Evolutionary conservation across 2,888 invertebrate species (phyloP).

Genomic region (Trichopoda pennipes): DNA sequence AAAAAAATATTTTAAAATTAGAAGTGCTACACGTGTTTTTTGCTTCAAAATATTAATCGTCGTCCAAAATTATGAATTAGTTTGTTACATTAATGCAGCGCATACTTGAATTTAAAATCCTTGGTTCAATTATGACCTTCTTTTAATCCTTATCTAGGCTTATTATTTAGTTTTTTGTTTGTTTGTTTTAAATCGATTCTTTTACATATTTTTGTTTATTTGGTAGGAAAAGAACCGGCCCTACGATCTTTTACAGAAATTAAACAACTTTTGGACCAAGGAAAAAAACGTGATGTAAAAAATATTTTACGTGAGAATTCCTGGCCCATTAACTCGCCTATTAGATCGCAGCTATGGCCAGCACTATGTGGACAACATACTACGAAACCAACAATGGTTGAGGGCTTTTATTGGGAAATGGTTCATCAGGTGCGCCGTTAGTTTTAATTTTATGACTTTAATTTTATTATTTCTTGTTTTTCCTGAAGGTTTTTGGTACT

Average conservation of each 20-base stretch:
- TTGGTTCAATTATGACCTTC: not conserved
- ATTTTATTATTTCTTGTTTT: not conserved
- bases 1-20: no score
- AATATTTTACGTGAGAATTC: slow-evolving; percentile 90
- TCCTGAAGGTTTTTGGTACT: slow-evolving; percentile 86
- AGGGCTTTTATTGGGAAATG: slow-evolving; percentile 97
- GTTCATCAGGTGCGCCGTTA: slow-evolving; percentile 86
- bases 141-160: slow-evolving; percentile 20
- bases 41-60: no score
- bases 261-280: slow-evolving; percentile 86
- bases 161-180: slow-evolving; percentile 7
- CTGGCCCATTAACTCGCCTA: slow-evolving; percentile 93
- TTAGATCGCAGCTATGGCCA: slow-evolving; percentile 92
- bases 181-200: not conserved
- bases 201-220: not conserved
- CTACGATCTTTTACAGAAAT: slow-evolving; percentile 90
- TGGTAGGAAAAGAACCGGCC: slow-evolving; percentile 88
- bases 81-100: no score
- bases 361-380: slow-evolving; percentile 92
- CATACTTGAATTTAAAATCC: no score
- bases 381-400: slow-evolving; percentile 90
- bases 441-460: not conserved
- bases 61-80: no score
- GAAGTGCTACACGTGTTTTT: no score
- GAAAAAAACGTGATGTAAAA: slow-evolving; percentile 89